Conservation (phyloP, 2,888 invertebrate species). For the Parochlus steinenii region DNA sequence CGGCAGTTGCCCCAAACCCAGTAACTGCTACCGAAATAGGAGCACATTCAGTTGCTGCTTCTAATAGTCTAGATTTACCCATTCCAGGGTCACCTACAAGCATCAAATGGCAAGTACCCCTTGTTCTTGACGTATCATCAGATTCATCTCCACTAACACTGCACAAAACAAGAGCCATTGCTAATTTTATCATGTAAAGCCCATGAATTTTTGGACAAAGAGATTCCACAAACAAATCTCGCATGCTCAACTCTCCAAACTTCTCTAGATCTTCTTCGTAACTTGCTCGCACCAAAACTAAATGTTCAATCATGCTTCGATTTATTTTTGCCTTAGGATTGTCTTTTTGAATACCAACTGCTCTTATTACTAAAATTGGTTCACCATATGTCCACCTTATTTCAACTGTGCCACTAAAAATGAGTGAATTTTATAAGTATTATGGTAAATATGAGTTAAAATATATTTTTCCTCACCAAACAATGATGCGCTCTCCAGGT, state of each 20-base stretch:
- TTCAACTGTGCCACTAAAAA: slow-evolving; percentile 54
- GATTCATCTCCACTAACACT: slow-evolving; percentile 27
- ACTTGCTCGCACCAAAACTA: slow-evolving; percentile 31
- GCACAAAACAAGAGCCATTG: slow-evolving; percentile 48
- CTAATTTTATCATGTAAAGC: slow-evolving; percentile 72
- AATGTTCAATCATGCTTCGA: too few species aligned
- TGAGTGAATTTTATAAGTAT: slow-evolving; percentile 10
- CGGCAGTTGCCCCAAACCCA: slow-evolving; percentile 70
- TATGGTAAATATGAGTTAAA: background rate
- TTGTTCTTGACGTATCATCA: slow-evolving; percentile 31
- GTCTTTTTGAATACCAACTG: slow-evolving; percentile 40
- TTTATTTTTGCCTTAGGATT: too few species aligned
- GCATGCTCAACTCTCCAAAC: slow-evolving; percentile 46
- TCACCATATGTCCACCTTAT: slow-evolving; percentile 51
- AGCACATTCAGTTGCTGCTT: slow-evolving; percentile 36
- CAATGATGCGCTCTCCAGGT: slow-evolving; percentile 74
- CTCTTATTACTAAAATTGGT: slow-evolving; percentile 28
- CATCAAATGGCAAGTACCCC: slow-evolving; percentile 73
- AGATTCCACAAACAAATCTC: slow-evolving; percentile 62
- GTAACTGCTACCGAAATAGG: slow-evolving; percentile 66
- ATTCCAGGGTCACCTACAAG: slow-evolving; percentile 82
- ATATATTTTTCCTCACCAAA: slow-evolving; percentile 45
- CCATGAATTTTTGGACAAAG: slow-evolving; percentile 77
- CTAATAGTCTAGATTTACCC: slow-evolving; percentile 72
- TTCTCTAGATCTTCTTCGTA: slow-evolving; percentile 37